Base-by-base conservation (phyloP, 2,888 invertebrate genomes). In the Glaucopsyche alexis region DNA sequence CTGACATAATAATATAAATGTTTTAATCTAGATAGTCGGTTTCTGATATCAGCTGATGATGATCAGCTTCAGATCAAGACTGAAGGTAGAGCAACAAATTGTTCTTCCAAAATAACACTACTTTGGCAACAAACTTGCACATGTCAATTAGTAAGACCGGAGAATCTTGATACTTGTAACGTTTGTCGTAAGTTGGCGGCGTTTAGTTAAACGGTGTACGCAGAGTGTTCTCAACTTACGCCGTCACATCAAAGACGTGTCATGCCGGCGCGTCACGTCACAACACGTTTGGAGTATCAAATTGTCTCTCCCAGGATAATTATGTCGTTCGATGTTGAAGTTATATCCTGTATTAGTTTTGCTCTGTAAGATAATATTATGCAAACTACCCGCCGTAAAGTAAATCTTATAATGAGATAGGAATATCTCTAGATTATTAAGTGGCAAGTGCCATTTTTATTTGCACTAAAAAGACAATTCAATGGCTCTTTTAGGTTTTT, bases 171-270 rank as follows among this genome's bases (percentile, higher is more conserved):
- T 60, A 60, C 60, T 60, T 60, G 60, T 38, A 60, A 13, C 60
- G 60, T 60, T 60, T 60, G 60, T 6, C 29, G 29, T 13, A 60
- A 67, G 67, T 42, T 45, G 67, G 67, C 75, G 73, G 79, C 75
- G 78, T 78, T 72, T 76, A 76, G 80, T 78, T 78, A 80, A 60
- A 60, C 60, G 60, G 60, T 29, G 60, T 60, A 60, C 13, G 29
- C 60, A 60, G 52, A 82, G 81, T 80, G 82, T 83, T 81, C 80
- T 80, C 82, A 80, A 80, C 81, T 82, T 80, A 77, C 76, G 73
- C 78, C 81, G 80, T 79, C 81, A 81, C 79, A 78, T 75, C 71
- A 76, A 75, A 76, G 79, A 79, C 78, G 79, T 47, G 69, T 69
- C 69, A 47, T 42, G 40, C 66, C 47, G 14, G 9, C 47, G n/a